phyloP scores from a whole-genome alignment of 2,888 invertebrate species.

The Tachina grossa region DNA sequence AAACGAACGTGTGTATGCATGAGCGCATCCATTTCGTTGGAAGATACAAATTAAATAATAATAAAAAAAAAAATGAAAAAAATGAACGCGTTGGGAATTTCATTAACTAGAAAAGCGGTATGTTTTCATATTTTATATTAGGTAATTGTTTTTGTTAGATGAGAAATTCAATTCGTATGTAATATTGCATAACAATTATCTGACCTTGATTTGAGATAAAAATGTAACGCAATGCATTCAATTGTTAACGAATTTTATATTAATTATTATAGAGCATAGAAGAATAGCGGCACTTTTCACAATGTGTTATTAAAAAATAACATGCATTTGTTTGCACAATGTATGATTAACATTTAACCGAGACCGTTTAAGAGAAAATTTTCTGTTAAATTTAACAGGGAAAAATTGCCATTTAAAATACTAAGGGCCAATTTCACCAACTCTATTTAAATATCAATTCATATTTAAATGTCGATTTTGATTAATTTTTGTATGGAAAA shows the following conservation, averaged over 20 bases:
- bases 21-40: slow-evolving; percentile 20
- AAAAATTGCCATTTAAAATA: too few species aligned
- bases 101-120: slow-evolving; percentile 20
- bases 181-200: neutral
- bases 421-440: too few species aligned
- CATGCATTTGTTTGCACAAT: too few species aligned
- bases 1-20: slow-evolving; percentile 18
- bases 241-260: neutral
- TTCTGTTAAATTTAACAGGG: too few species aligned
- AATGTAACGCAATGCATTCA: neutral
- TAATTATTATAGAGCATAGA: neutral
- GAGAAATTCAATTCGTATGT: neutral
- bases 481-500: too few species aligned
- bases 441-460: too few species aligned
- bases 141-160: neutral
- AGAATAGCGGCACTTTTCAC: too few species aligned
- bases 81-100: slow-evolving; percentile 40
- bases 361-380: too few species aligned
- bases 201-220: slow-evolving; percentile 16
- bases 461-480: too few species aligned
- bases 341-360: too few species aligned
- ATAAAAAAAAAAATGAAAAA: neutral
- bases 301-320: too few species aligned
- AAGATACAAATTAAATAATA: neutral
- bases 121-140: neutral